Evolutionary conservation across 2,797 vertebrate genomes (phyloP), one percentile per base, ranked within the genome.

Genomic region (Echeneis naucrates): DNA sequence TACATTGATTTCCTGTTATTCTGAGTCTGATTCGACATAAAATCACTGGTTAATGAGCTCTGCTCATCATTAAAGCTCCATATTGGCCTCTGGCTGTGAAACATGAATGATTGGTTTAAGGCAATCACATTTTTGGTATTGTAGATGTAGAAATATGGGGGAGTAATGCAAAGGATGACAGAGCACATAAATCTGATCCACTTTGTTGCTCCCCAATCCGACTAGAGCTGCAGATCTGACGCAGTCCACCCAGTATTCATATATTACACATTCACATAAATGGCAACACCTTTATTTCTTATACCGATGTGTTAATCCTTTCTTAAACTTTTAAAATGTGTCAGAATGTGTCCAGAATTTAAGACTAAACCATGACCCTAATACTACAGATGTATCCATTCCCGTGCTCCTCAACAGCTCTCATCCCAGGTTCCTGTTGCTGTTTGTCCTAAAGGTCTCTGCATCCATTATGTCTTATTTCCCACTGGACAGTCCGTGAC

Each of bases 1-100:
- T 30, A 2, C 27, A 92, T 92, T 88, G 90, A 92, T 92, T 88
- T 84, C 56, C 75, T 85, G 53, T 66, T 67, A 57, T 56, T 78
- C 54, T 38, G 23, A 54, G 65, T 82, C 72, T 55, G 42, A 79
- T 88, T 89, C 30, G 83, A 78, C 82, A 85, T 84, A 33, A 77
- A 80, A 79, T 81, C 56, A 40, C 35, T 76, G 13, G 51, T 83
- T 89, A 89, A 89, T 87, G 84, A 91, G 79, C 78, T 85, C 61
- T 44, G 10, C 14, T 81, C 67, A 33, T 68, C 77, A 79, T 74
- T 83, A 65, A 86, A 77, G 59, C 51, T 33, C 50, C 44, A 52
- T 16, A 59, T 47, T 71, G 60, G 58, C 78, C 77, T 70, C 33
- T 66, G 57, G 72, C 66, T 45, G 70, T 77, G 38, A 42, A 83